phyloP scores from a whole-genome alignment of 2,888 invertebrate genomes.

The Axea sp. region DNA sequence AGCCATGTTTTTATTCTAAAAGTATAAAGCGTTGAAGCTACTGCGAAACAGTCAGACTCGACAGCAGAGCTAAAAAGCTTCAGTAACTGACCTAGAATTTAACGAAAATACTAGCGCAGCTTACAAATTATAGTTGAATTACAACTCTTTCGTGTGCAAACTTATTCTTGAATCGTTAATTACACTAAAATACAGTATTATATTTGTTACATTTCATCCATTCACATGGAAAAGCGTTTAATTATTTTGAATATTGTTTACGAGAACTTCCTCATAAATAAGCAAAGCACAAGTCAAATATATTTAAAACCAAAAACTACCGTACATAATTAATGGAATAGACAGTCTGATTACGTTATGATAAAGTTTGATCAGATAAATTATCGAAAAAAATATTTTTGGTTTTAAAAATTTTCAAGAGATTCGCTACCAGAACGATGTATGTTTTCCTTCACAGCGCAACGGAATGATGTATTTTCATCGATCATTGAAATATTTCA shows the following conservation, averaged over 20 bases:
- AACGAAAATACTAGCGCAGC: slow-evolving; percentile 55
- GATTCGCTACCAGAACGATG: neutral
- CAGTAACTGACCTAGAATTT: slow-evolving; percentile 61
- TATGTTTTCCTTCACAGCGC: slow-evolving; percentile 3
- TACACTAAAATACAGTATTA: slow-evolving; percentile 51
- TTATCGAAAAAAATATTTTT: no score
- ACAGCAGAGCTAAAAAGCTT: slow-evolving; percentile 52
- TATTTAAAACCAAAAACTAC: no score
- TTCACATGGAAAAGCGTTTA: slow-evolving; percentile 42
- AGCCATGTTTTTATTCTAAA: slow-evolving; percentile 57
- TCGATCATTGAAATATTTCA: slow-evolving; percentile 61
- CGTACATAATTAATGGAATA: no score
- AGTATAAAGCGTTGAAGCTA: slow-evolving; percentile 53
- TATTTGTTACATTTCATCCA: slow-evolving; percentile 34
- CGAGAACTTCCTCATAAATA: slow-evolving; percentile 16
- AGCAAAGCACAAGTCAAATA: no score
- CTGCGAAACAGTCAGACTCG: slow-evolving; percentile 48
- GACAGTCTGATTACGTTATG: no score
- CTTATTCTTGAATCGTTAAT: slow-evolving; percentile 52
- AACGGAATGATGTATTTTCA: slow-evolving; percentile 51
- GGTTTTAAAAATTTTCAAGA: no score
- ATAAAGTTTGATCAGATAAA: no score
- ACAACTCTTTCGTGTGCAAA: slow-evolving; percentile 57
- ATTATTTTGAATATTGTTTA: slow-evolving; percentile 28
- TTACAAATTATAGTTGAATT: slow-evolving; percentile 49